These are phyloP conservation scores for Vultur gryphus DNA, from an alignment of 2,797 vertebrate species.

Conservation along the genomic window DNA sequence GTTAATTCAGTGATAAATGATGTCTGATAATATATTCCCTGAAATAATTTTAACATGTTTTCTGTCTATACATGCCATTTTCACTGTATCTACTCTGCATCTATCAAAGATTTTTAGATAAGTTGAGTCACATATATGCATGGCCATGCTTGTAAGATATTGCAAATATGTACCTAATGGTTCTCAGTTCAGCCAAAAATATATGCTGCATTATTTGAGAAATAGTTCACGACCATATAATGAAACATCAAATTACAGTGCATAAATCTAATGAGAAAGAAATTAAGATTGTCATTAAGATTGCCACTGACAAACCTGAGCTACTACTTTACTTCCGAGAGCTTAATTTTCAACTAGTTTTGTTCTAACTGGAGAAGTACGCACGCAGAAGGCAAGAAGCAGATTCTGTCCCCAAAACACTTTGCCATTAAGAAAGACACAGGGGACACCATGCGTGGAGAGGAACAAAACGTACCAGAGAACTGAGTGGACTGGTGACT, in stretches of 20 bases:
- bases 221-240: neutral
- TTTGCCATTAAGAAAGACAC: neutral
- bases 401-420: neutral
- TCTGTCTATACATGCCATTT: neutral
- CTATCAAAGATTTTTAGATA: neutral
- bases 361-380: neutral
- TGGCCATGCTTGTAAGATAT: neutral
- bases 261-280: neutral
- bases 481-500: neutral
- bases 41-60: neutral
- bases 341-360: neutral
- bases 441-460: rapidly evolving
- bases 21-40: neutral
- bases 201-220: neutral
- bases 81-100: neutral
- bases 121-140: neutral
- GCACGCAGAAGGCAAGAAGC: neutral
- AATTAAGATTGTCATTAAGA: slow-evolving; percentile 9
- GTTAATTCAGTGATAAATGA: neutral
- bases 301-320: neutral
- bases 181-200: neutral
- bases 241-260: neutral
- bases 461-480: neutral
- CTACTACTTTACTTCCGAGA: neutral
- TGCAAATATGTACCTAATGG: neutral